phyloP scores from a whole-genome alignment of 2,888 invertebrate species.

The Limnephilus rhombicus region DNA sequence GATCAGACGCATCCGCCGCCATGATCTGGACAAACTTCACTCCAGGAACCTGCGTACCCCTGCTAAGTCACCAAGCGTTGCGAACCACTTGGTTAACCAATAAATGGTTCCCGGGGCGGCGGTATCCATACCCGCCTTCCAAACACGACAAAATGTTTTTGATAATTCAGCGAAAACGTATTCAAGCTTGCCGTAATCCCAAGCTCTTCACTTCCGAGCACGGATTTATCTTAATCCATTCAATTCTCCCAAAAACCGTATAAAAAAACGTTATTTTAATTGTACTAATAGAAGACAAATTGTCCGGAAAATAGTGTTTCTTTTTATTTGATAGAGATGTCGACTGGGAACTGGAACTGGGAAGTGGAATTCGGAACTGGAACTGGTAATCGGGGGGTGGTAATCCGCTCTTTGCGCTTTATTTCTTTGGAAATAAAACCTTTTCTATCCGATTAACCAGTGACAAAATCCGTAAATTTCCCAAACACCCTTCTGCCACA shows the following conservation, averaged over 20 bases:
- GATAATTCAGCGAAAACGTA: not conserved
- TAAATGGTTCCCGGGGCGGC: too few relatives aligned
- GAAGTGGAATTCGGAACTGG: not conserved
- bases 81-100: too few relatives aligned
- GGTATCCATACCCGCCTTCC: too few relatives aligned
- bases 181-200: not conserved
- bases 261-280: not conserved
- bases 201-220: not conserved
- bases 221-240: not conserved
- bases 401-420: conserved; percentile 7
- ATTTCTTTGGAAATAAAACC: conserved; percentile 12
- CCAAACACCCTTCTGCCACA: not conserved
- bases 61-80: too few relatives aligned
- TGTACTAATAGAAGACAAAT: conserved; percentile 40
- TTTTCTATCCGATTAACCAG: conserved; percentile 27
- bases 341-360: not conserved
- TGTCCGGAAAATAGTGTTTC: not conserved
- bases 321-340: conserved; percentile 10
- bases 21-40: too few relatives aligned
- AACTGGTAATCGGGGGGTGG: not conserved
- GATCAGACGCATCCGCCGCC: too few relatives aligned
- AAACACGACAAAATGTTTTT: not conserved
- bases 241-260: not conserved
- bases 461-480: conserved; percentile 17
- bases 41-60: too few relatives aligned